A percentile compares a stretch with the other conserved stretches of the same genome.
These are phyloP conservation scores for Schizaphis graminum DNA, from an alignment of 2,888 invertebrate genomes.

Conservation along the genomic window DNA sequence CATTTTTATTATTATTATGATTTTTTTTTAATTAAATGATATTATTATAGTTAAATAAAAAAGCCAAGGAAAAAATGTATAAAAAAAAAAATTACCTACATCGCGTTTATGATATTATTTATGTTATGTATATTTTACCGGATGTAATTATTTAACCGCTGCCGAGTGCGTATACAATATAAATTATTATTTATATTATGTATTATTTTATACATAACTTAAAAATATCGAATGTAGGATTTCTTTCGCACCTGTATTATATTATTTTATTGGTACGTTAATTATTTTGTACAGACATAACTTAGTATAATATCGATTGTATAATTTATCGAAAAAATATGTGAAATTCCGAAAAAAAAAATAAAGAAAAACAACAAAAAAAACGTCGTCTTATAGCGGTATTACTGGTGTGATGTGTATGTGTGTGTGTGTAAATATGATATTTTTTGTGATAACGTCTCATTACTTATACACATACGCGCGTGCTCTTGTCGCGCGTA, in stretches of 20 bases:
- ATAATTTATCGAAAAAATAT: background rate
- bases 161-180: background rate
- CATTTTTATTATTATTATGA: background rate
- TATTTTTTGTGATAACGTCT: background rate
- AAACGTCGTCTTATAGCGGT: background rate
- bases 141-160: background rate
- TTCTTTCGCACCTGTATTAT: background rate
- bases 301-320: constrained; percentile 14
- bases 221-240: background rate
- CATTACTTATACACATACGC: background rate
- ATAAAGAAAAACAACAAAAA: background rate
- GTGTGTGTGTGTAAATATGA: background rate
- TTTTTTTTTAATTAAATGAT: background rate
- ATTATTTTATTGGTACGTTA: background rate
- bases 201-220: background rate
- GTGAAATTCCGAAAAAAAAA: background rate
- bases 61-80: background rate
- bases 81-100: background rate
- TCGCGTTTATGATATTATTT: background rate
- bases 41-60: background rate
- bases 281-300: constrained; percentile 17
- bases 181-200: background rate
- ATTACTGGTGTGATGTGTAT: background rate
- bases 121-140: background rate
- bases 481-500: background rate